These are phyloP conservation scores for Periparus ater DNA, from an alignment of 2,797 vertebrate species.

Conservation along the genomic window DNA sequence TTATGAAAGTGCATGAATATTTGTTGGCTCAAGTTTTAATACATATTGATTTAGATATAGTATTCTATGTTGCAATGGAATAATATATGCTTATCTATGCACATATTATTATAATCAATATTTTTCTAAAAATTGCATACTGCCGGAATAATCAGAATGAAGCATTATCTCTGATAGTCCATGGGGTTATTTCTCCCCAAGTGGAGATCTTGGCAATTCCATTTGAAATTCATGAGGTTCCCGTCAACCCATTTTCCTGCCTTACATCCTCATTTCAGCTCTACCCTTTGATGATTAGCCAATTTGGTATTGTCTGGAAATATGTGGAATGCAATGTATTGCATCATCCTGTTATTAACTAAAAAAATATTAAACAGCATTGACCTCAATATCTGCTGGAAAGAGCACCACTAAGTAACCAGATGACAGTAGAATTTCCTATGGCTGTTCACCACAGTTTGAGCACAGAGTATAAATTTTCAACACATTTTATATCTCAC, in stretches of 20 bases:
- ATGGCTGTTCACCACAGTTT: neutral
- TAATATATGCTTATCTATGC: neutral
- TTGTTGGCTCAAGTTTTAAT: neutral
- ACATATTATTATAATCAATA: neutral
- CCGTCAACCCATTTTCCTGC: accelerated
- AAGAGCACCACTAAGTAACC: neutral
- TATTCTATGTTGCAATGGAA: neutral
- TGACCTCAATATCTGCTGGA: neutral
- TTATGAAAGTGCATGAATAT: neutral
- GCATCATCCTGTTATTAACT: neutral
- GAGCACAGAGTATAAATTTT: neutral
- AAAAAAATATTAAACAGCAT: neutral
- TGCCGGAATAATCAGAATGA: neutral
- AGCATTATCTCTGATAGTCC: neutral
- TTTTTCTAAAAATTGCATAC: neutral
- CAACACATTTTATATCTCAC: neutral
- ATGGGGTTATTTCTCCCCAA: neutral
- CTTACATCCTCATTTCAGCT: neutral
- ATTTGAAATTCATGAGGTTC: neutral
- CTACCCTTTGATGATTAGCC: neutral
- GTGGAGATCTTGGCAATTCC: neutral
- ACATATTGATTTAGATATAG: neutral
- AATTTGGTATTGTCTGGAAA: neutral
- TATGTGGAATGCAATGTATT: accelerated
- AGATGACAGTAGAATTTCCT: neutral